Conservation (phyloP, 2,797 vertebrate genomes). For the Erpetoichthys calabaricus region DNA sequence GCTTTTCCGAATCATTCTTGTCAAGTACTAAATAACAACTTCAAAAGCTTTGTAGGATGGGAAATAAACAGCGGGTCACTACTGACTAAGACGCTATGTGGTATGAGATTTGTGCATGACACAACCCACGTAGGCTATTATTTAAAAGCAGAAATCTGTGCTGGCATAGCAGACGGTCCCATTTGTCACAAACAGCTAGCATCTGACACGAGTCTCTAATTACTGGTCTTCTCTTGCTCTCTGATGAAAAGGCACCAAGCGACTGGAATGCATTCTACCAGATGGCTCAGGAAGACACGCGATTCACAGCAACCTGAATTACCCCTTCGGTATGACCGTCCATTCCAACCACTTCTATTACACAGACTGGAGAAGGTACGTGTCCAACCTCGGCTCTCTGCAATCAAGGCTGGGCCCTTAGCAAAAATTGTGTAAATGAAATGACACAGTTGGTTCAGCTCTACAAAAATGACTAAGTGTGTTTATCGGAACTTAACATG, state of each 20-base stretch:
- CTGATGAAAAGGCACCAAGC: constrained; percentile 70
- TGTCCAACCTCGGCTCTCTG: not conserved
- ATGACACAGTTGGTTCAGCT: too few species aligned
- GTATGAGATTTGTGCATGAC: too few species aligned
- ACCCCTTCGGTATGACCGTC: constrained; percentile 82
- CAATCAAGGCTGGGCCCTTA: not conserved
- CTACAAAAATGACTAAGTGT: too few species aligned
- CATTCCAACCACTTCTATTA: constrained; percentile 84
- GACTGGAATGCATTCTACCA: constrained; percentile 68
- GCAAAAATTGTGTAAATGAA: too few species aligned
- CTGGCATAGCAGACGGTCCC: not conserved
- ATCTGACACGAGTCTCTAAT: not conserved
- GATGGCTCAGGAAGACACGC: constrained; percentile 63
- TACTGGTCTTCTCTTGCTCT: not conserved
- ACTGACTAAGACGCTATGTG: too few species aligned
- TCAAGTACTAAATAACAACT: not conserved
- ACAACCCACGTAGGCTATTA: too few species aligned
- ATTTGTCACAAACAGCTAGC: not conserved
- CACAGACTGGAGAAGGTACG: constrained; percentile 91
- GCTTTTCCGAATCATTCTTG: not conserved
- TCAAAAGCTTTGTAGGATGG: too few species aligned
- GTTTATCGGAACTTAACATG: too few species aligned
- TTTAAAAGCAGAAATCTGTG: too few species aligned
- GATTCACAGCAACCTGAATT: constrained; percentile 71
- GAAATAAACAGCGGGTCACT: too few species aligned